Percentiles rank a stretch among this genome's conserved stretches.
These are phyloP conservation scores for Eupithecia exiguata DNA, from an alignment of 2,888 invertebrate species.

Conservation along the genomic window DNA sequence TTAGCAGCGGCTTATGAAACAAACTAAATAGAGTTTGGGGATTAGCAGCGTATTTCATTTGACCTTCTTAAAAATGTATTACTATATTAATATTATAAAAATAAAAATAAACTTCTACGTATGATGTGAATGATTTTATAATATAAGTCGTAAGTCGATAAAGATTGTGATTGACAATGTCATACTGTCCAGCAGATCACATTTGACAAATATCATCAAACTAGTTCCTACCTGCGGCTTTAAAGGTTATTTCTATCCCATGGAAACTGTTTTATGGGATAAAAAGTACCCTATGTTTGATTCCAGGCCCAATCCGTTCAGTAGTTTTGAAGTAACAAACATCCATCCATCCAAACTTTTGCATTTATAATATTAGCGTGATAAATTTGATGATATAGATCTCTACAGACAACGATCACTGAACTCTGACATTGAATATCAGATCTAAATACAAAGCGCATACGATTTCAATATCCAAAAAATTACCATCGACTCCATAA, in stretches of 20 bases:
- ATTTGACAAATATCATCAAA: background rate
- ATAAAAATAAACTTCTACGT: background rate
- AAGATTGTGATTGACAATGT: background rate
- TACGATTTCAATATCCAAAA: constrained; percentile 11
- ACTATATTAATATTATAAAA: too few relatives aligned
- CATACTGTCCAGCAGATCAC: background rate
- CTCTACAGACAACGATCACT: background rate
- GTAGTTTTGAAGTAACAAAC: too few relatives aligned
- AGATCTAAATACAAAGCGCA: constrained; percentile 14
- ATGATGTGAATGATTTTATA: background rate
- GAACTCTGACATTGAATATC: constrained; percentile 19
- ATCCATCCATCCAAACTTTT: too few relatives aligned
- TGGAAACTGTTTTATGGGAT: too few relatives aligned
- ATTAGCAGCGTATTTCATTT: background rate
- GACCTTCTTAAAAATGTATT: background rate
- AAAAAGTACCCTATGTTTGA: too few relatives aligned
- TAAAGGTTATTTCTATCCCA: too few relatives aligned
- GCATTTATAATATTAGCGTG: too few relatives aligned
- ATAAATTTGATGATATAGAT: too few relatives aligned
- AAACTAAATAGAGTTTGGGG: background rate
- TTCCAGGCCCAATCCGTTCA: too few relatives aligned
- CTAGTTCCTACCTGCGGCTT: too few relatives aligned
- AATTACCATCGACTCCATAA: constrained; percentile 10
- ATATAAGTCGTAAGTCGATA: background rate
- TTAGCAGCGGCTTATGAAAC: background rate